A percentile compares a stretch with the other conserved stretches of the same genome.
Conservation (phyloP, 2,888 invertebrate species). For the Odontothrips loti region DNA sequence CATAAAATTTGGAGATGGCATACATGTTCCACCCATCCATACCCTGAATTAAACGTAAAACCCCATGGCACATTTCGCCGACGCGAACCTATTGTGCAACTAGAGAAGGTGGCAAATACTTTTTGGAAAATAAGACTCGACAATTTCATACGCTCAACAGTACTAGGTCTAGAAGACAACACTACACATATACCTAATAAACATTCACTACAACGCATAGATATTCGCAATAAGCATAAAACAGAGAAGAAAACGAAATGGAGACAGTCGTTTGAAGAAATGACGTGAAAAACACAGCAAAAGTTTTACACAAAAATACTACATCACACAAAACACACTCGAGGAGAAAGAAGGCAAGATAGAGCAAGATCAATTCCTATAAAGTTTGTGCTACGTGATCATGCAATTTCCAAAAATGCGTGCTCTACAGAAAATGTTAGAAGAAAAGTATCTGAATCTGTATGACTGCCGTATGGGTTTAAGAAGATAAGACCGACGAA, state of each 20-base stretch:
- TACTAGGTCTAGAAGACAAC: background rate
- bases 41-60: background rate
- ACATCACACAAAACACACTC: background rate
- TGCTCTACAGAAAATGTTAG: no score
- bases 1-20: no score
- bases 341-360: background rate
- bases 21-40: background rate
- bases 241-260: conserved; percentile 4
- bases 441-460: no score
- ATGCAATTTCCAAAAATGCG: no score
- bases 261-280: conserved; percentile 23
- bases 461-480: no score
- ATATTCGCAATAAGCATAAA: background rate
- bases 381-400: no score
- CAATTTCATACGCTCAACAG: background rate
- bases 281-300: conserved; percentile 24
- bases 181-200: background rate
- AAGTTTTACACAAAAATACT: background rate
- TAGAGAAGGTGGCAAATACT: background rate
- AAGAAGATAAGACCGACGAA: no score
- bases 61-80: background rate
- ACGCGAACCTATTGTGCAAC: background rate
- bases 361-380: background rate
- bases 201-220: background rate
- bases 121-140: background rate